phyloP scores from a whole-genome alignment of 2,888 invertebrate species.

The Seira ritae region DNA sequence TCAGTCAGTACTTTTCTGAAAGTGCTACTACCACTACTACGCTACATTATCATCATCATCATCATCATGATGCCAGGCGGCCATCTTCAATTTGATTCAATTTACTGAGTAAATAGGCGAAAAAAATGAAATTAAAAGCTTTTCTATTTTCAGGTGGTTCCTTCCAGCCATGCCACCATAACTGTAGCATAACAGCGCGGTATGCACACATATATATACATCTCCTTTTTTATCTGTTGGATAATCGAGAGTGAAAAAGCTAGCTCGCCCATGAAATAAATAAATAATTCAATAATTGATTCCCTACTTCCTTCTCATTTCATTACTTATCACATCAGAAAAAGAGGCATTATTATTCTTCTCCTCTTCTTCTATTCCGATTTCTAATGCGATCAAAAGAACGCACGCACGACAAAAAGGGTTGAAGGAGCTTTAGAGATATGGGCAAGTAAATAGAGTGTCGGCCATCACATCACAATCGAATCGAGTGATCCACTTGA shows the following conservation, averaged over 20 bases:
- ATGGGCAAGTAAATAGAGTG: not conserved
- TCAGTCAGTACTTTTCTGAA: no score
- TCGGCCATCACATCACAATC: not conserved
- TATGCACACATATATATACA: no score
- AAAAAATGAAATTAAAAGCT: not conserved
- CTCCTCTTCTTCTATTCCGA: no score
- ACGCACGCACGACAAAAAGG: not conserved
- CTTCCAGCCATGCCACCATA: not conserved
- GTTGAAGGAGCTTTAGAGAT: not conserved
- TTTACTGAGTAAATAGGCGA: not conserved
- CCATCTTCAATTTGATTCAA: not conserved
- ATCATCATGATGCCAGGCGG: no score
- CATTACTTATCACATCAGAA: not conserved
- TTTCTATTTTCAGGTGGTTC: not conserved
- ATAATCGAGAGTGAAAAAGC: not conserved
- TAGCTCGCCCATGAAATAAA: not conserved
- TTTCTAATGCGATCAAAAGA: not conserved
- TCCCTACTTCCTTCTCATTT: no score
- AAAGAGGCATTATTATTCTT: no score
- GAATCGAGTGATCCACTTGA: slow-evolving; percentile 29
- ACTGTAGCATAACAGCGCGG: no score
- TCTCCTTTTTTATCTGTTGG: not conserved
- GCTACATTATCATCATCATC: no score
- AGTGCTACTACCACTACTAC: no score
- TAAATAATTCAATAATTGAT: not conserved